A percentile compares a stretch with the other conserved stretches of the same genome.
phyloP scores from a whole-genome alignment of 2,797 vertebrate genomes.

The Tragopan temminckii region DNA sequence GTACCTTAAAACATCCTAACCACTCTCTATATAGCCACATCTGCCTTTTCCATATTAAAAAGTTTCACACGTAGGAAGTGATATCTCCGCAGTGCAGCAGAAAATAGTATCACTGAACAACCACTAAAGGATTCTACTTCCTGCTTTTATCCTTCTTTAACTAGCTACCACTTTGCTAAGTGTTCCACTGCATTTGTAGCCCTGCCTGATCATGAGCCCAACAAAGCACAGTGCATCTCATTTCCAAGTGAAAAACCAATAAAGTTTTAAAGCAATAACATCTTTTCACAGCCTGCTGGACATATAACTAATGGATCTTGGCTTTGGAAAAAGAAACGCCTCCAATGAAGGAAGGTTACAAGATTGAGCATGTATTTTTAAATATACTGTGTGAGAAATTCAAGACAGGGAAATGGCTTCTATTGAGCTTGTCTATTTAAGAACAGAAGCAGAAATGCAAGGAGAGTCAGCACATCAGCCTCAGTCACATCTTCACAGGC shows the following conservation, averaged over 20 bases:
- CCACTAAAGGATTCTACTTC: not conserved
- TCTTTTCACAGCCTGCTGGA: not conserved
- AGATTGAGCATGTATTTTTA: not conserved
- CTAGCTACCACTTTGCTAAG: not conserved
- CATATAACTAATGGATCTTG: not conserved
- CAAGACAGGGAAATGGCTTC: not conserved
- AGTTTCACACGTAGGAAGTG: not conserved
- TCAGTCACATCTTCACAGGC: not conserved
- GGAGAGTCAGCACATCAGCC: not conserved
- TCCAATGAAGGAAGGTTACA: not conserved
- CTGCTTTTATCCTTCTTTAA: not conserved
- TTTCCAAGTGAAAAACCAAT: not conserved
- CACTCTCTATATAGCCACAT: not conserved
- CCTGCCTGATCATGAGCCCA: not conserved
- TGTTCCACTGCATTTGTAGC: not conserved
- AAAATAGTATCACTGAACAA: not conserved
- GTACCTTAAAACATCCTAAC: not conserved
- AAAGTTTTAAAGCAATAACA: not conserved
- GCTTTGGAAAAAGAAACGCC: not conserved
- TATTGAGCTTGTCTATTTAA: not conserved
- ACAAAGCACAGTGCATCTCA: not conserved
- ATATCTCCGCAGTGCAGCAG: not conserved
- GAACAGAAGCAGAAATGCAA: not conserved
- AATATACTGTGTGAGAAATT: not conserved
- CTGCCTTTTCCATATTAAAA: not conserved